Conservation (phyloP, 2,797 vertebrate species). For the Falco naumanni region DNA sequence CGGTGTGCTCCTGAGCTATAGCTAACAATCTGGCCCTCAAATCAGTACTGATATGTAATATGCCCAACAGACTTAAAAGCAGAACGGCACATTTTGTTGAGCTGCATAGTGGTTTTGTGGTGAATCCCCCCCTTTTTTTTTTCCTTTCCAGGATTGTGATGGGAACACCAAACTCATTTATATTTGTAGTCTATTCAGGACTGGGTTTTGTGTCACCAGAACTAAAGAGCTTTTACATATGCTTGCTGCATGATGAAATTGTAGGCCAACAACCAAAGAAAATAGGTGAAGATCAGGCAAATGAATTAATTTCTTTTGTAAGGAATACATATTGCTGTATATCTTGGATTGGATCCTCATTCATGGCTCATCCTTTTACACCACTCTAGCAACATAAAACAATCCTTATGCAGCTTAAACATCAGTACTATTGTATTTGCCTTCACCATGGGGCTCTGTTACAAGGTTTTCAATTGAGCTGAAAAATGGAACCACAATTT, state of each 20-base stretch:
- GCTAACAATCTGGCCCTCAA: neutral
- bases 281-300: neutral
- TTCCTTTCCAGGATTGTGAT: neutral
- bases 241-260: neutral
- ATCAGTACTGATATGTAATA: neutral
- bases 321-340: neutral
- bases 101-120: neutral
- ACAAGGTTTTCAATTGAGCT: neutral
- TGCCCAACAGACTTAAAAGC: neutral
- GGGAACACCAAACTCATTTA: neutral
- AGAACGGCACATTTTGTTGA: neutral
- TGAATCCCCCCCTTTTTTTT: rapidly evolving
- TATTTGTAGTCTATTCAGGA: neutral
- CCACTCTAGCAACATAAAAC: neutral
- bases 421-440: neutral
- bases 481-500: neutral
- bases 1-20: neutral
- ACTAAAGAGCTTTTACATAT: neutral
- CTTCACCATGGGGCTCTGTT: neutral
- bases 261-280: neutral
- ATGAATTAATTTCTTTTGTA: neutral
- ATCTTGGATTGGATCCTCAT: neutral
- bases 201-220: neutral
- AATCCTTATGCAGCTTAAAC: neutral
- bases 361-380: neutral